Base-by-base conservation (phyloP, 1,140 invertebrate genomes). In the Drosophila tropicalis region DNA sequence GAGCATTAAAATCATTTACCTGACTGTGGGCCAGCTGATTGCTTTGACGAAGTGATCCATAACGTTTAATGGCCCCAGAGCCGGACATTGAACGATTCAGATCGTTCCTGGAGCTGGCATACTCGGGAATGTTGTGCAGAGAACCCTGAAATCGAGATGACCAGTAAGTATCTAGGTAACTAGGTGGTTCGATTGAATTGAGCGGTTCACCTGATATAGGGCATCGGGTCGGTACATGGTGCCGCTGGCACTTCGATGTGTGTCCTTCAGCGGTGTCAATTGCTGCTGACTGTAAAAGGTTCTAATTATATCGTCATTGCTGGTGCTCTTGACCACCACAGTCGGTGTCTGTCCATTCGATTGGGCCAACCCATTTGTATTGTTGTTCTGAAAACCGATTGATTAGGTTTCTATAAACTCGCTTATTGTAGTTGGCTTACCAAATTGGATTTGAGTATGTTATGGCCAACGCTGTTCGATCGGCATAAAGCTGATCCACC, bases 161-260 rank as follows among this genome's bases (percentile, higher is more conserved):
- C 10, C n/a, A 9, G 40, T 13, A 12, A 25, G 58, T 17, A 54
- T 19, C 36, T 7, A 51, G 19, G 29, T 25, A 25, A 25, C 22
- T 25, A 25, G 44, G 39, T 51, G 19, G 10, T 9, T 80, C 15
- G 79, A 72, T 69, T 72, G 34, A 70, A 41, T 93, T 29, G 94
- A 85, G 92, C 92, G 25, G 17, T 96, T 97, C 64, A 96, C 96
- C 81, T 96, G 95, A 90, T 98, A 98, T 76, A 98, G 95, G 1
- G 98, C 95, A 91, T 99, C 97, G 54, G 96, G 96, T 22, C 97
- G 93, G 84, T 96, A 95, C 94, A 98, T 95, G n/a, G 97, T 94
- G 19, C 96, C 96, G 72, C 95, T 95, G 34, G 94, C 94, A 85
- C 78, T 91, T 22, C 76, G 81, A 78, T 86, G 91, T 5, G 44